Base-by-base conservation (phyloP, 2,888 invertebrate genomes). In the Tenthredo scrophulariae region DNA sequence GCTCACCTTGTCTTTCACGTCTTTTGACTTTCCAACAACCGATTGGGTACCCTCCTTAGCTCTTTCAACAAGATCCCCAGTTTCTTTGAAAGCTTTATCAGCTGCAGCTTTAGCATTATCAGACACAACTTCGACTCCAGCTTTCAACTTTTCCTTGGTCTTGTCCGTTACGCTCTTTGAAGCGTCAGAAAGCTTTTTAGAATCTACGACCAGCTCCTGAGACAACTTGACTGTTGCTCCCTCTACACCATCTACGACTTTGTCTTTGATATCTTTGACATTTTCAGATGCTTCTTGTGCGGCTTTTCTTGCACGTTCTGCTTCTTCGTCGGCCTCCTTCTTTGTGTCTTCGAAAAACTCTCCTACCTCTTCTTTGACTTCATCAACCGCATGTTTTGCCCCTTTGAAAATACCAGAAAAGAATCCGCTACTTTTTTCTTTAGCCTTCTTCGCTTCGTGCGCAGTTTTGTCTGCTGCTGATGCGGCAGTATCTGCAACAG, bases 371-470 rank as follows among this genome's bases (percentile, higher is more conserved):
- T 89, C 87, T 13, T 84, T 84, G n/a, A 75, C 58, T 75, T 85
- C 77, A 75, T 86, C 85, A 33, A 86, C 87, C 43, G 70, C 70
- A 22, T 86, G 89, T 65, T 91, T 92, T 0, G 88, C 88, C 4
- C 90, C 89, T 67, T 91, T 91, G 2, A 91, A 89, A 4, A 92
- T 87, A 2, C 91, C 91, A 0, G 92, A 91, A 3, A 92, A 86
- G 58, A 92, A 91, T 0, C 90, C 89, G 0, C 88, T 86, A 3
- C 86, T 70, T 83, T 91, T 92, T 0, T 91, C 86, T 22, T 62
- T 84, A 22, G 84, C 58, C 72, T 85, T 85, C 82, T 79, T 85
- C 15, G 84, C 84, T 82, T 85, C 80, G 50, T 85, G 75, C 18
- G 70, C 50, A 6, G 84, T 74, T 82, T 86, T 86, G 1, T 88